A percentile compares a stretch with the other conserved stretches of the same genome.
phyloP scores from a whole-genome alignment of 2,888 invertebrate species.

The Ferdinandea cuprea region DNA sequence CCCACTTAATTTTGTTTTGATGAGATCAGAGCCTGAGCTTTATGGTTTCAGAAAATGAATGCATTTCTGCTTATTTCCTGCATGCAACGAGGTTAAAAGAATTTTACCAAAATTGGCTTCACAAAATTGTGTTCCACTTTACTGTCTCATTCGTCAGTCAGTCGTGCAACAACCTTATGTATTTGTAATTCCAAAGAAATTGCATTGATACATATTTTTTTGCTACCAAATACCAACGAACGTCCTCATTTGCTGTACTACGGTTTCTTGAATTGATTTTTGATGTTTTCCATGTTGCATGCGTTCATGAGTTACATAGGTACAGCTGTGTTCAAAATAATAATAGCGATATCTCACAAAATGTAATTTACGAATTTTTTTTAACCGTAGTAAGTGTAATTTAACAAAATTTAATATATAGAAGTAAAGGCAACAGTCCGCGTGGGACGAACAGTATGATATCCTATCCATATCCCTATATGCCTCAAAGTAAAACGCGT shows the following conservation, averaged over 20 bases:
- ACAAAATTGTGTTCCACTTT: constrained; percentile 19
- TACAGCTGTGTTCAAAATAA: too few species aligned
- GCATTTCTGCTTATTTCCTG: not conserved
- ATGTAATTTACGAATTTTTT: too few species aligned
- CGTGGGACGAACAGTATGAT: too few species aligned
- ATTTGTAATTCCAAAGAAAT: not conserved
- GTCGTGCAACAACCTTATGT: constrained; percentile 21
- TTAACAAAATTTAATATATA: too few species aligned
- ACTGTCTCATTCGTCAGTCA: constrained; percentile 16
- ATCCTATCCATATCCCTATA: too few species aligned
- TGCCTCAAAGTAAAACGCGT: too few species aligned
- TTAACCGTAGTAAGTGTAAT: too few species aligned
- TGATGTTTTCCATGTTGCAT: constrained; percentile 1
- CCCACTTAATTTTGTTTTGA: constrained; percentile 23
- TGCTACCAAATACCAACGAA: not conserved
- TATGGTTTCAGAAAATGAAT: not conserved
- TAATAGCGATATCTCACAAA: too few species aligned
- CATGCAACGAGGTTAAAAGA: not conserved
- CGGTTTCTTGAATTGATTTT: constrained; percentile 43
- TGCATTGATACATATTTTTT: not conserved
- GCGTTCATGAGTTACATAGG: not conserved
- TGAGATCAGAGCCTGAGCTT: too few species aligned
- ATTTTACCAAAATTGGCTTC: constrained; percentile 17
- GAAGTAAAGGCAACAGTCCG: too few species aligned
- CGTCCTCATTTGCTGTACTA: constrained; percentile 18